Percentiles rank a stretch among this genome's conserved stretches.
phyloP scores from a whole-genome alignment of 2,888 invertebrate genomes.

The Platerodrilus igneus region DNA sequence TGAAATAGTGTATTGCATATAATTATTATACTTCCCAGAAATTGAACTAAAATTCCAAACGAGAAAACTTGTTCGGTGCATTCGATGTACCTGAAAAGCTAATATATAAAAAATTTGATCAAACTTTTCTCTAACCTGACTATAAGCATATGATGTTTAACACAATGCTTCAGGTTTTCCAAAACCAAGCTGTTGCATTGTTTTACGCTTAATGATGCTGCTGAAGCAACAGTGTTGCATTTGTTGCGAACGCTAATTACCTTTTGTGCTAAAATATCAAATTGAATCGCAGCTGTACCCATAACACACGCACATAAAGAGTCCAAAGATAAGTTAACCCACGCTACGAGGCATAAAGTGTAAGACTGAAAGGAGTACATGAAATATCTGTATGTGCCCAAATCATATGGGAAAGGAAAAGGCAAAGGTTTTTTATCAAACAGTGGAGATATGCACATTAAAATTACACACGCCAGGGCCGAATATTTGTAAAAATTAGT shows the following conservation, averaged over 20 bases:
- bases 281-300: constrained; percentile 14
- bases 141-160: constrained; percentile 16
- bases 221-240: too few species aligned
- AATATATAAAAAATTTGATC: constrained; percentile 5
- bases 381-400: constrained; percentile 12
- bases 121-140: constrained; percentile 13
- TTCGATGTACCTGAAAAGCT: constrained; percentile 14
- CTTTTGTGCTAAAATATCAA: constrained; percentile 16
- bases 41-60: constrained; percentile 18
- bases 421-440: constrained; percentile 16
- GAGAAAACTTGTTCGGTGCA: constrained; percentile 14
- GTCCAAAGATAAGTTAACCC: constrained; percentile 21
- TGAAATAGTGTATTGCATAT: constrained; percentile 21
- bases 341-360: constrained; percentile 11
- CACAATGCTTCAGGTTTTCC: constrained; percentile 13
- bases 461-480: constrained; percentile 5
- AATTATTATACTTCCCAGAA: constrained; percentile 15
- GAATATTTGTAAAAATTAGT: constrained; percentile 13
- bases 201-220: too few species aligned
- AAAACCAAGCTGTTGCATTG: too few species aligned
- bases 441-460: constrained; percentile 14
- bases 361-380: constrained; percentile 18
- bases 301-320: constrained; percentile 14
- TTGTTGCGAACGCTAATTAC: constrained; percentile 5
- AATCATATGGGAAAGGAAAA: constrained; percentile 22